phyloP scores from a whole-genome alignment of 2,113 vertebrate genomes.

The Aviceda subcristata region DNA sequence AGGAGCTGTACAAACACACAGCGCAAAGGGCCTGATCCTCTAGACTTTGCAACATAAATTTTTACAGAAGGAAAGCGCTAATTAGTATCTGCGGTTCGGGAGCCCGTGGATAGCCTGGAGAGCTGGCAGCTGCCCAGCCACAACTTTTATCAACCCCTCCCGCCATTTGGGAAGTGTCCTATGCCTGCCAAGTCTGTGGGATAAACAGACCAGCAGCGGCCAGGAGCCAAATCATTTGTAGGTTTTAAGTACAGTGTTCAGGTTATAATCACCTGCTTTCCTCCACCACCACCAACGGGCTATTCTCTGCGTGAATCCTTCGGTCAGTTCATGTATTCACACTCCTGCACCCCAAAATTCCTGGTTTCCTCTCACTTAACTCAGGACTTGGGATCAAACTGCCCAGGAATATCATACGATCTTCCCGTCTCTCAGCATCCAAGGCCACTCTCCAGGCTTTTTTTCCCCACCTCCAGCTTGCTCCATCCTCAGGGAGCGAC shows the following conservation, averaged over 20 bases:
- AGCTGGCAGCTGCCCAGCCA: background rate
- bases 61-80: background rate
- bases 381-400: background rate
- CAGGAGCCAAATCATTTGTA: background rate
- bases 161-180: background rate
- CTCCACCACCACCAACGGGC: rapidly evolving
- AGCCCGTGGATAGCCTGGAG: background rate
- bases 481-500: background rate
- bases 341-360: background rate
- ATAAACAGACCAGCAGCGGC: constrained; percentile 2
- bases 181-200: background rate
- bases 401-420: background rate
- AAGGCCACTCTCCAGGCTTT: background rate
- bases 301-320: background rate
- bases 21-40: background rate
- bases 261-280: background rate
- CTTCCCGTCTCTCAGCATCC: background rate
- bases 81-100: background rate
- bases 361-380: background rate
- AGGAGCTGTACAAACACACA: background rate
- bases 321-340: rapidly evolving
- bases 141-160: background rate
- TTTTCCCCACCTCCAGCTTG: background rate
- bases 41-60: background rate
- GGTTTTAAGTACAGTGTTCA: background rate